These are phyloP conservation scores for Tupiocoris notatus DNA, from an alignment of 2,888 invertebrate genomes.

Conservation along the genomic window DNA sequence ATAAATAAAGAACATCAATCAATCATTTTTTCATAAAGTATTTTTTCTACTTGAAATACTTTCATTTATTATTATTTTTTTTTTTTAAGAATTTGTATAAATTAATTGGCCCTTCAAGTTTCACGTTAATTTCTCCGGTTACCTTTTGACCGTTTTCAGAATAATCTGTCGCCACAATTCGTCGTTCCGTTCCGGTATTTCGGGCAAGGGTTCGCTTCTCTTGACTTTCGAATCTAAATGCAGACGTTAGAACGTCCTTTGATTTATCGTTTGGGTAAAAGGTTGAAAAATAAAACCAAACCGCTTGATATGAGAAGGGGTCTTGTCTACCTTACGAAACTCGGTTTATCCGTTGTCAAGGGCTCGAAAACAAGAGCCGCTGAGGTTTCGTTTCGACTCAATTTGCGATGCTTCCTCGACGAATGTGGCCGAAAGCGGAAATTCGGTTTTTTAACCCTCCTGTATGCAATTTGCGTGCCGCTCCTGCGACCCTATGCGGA, in stretches of 20 bases:
- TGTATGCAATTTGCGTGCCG: slow-evolving; percentile 33
- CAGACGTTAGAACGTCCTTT: neutral
- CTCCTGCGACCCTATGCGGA: slow-evolving; percentile 16
- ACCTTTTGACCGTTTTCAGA: no score
- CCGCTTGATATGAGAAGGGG: neutral
- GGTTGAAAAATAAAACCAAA: neutral
- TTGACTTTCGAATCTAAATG: no score
- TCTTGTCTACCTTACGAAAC: neutral
- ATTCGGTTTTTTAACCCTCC: neutral
- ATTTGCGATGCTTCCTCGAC: slow-evolving; percentile 23
- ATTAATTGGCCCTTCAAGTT: no score
- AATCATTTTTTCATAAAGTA: no score
- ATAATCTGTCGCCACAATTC: no score
- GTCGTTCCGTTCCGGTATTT: no score
- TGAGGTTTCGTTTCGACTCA: slow-evolving; percentile 17
- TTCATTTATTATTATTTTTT: no score
- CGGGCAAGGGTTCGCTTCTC: no score
- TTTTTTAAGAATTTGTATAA: no score
- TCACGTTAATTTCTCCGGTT: no score
- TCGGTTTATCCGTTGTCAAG: neutral
- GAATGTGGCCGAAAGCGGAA: neutral
- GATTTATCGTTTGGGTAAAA: neutral
- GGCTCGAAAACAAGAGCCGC: neutral
- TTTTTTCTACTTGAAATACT: no score
- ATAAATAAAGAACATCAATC: no score